Conservation (phyloP, 2,888 invertebrate genomes). For the Caenorhabditis wallacei region DNA sequence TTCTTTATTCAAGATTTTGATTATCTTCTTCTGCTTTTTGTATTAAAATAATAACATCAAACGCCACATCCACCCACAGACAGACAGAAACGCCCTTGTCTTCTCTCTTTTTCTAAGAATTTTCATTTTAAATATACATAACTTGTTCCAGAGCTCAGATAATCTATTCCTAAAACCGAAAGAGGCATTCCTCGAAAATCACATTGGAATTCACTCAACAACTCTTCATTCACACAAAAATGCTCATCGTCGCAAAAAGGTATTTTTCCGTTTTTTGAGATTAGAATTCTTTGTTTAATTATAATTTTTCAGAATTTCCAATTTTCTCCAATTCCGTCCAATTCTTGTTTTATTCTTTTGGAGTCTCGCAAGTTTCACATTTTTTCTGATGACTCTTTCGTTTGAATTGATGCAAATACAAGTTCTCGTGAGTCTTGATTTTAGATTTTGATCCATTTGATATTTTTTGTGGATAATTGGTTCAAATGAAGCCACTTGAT, state of each 20-base stretch:
- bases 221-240: conserved; percentile 3
- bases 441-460: background rate
- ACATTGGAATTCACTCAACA: background rate
- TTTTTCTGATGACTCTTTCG: conserved; percentile 37
- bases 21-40: background rate
- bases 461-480: background rate
- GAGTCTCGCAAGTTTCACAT: conserved; percentile 43
- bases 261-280: background rate
- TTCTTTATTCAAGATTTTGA: background rate
- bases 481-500: background rate
- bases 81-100: conserved; percentile 14
- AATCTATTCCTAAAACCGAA: conserved; percentile 9
- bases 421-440: conserved; percentile 23
- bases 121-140: conserved; percentile 11
- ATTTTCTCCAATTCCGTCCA: conserved; percentile 57
- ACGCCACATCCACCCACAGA: conserved; percentile 27
- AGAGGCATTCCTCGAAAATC: background rate
- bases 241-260: conserved; percentile 55
- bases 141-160: conserved; percentile 31
- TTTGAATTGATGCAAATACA: conserved; percentile 41
- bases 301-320: conserved; percentile 46
- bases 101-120: conserved; percentile 13
- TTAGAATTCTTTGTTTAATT: background rate
- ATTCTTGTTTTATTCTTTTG: conserved; percentile 48
- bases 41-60: conserved; percentile 23